Percentiles rank a stretch among this genome's conserved stretches.
Evolutionary conservation across 1,140 invertebrate genomes (phyloP).

Genomic region (Drosophila biarmipes): DNA sequence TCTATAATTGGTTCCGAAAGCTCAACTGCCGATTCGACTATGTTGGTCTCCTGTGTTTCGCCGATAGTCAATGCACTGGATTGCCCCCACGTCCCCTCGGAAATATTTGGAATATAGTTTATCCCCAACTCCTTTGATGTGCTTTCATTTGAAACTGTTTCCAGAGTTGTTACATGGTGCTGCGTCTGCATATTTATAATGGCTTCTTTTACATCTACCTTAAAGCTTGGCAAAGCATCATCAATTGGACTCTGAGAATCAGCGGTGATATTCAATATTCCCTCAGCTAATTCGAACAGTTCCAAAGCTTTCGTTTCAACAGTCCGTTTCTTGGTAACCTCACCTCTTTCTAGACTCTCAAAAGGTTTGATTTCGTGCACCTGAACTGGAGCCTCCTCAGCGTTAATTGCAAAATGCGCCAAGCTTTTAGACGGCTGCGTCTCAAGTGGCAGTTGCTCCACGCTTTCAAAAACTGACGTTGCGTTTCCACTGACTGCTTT

Average conservation of each 20-base stretch:
- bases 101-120: conserved; percentile 13
- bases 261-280: conserved; percentile 44
- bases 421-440: conserved; percentile 16
- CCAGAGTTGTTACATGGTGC: conserved; percentile 38
- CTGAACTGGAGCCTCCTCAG: conserved; percentile 82
- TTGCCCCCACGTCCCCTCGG: conserved; percentile 31
- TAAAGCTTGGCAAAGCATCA: conserved; percentile 45
- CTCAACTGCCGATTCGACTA: conserved; percentile 44
- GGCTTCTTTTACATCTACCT: conserved; percentile 35
- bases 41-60: conserved; percentile 47
- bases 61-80: conserved; percentile 42
- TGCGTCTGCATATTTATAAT: conserved; percentile 31
- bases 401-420: conserved; percentile 44
- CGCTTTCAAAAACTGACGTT: conserved; percentile 38
- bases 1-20: conserved; percentile 20
- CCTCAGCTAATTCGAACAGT: conserved; percentile 45
- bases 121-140: conserved; percentile 1
- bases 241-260: conserved; percentile 68
- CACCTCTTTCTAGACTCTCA: conserved; percentile 22
- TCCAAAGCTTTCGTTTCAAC: conserved; percentile 27
- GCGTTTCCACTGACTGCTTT: conserved; percentile 34
- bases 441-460: conserved; percentile 18
- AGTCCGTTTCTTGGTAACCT: background rate
- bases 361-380: conserved; percentile 87
- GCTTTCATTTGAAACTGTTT: conserved; percentile 45